A percentile compares a stretch with the other conserved stretches of the same genome.
Evolutionary conservation across 2,888 invertebrate species (phyloP).

Genomic region (Bellardia bayeri): DNA sequence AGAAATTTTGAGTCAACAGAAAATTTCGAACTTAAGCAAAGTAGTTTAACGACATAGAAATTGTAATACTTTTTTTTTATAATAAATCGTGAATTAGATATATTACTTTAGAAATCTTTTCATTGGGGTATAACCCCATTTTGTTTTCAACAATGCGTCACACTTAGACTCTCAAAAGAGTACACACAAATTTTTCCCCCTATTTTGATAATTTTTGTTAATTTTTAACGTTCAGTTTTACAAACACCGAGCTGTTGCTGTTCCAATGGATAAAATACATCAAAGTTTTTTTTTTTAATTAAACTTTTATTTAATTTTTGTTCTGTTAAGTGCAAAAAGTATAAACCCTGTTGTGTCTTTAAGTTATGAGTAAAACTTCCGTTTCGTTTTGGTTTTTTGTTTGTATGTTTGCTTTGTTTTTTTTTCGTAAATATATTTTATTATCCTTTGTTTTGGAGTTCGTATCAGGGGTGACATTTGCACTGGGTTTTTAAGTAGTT

Average conservation of each 20-base stretch:
- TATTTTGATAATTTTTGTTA: neutral
- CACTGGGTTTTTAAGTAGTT: conserved; percentile 88
- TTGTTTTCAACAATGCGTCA: conserved; percentile 32
- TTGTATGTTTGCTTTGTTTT: conserved; percentile 36
- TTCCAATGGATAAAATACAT: conserved; percentile 18
- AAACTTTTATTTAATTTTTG: conserved; percentile 5
- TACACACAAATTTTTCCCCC: conserved; percentile 12
- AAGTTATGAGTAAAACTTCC: neutral
- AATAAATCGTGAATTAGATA: no score
- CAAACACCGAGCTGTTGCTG: conserved; percentile 12
- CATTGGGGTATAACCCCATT: no score
- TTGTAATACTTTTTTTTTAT: no score
- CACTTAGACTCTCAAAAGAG: neutral
- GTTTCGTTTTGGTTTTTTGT: conserved; percentile 37
- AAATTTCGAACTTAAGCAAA: no score
- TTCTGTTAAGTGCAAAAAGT: conserved; percentile 37
- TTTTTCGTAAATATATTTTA: conserved; percentile 58
- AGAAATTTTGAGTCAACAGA: no score
- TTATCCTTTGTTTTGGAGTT: conserved; percentile 88
- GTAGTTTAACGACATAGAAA: no score
- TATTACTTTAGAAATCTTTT: no score
- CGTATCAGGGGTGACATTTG: conserved; percentile 99
- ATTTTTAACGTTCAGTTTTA: neutral
- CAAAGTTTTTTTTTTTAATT: neutral
- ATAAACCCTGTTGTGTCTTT: conserved; percentile 13